phyloP scores from a whole-genome alignment of 2,113 vertebrate genomes.

The Saccopteryx bilineata region DNA sequence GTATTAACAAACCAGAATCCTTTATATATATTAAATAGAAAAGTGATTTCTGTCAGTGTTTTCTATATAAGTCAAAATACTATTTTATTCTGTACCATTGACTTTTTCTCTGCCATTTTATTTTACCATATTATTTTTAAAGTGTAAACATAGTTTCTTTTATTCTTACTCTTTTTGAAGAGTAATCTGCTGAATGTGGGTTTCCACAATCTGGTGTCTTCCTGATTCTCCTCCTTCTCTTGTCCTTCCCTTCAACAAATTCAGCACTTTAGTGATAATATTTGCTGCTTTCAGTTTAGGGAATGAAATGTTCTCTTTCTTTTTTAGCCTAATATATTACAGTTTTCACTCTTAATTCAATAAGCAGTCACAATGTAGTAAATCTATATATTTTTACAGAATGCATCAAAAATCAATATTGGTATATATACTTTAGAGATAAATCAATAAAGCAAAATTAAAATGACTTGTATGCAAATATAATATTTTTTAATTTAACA shows the following conservation, averaged over 20 bases:
- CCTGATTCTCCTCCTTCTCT: rapidly evolving
- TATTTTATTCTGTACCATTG: not conserved
- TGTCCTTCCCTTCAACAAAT: not conserved
- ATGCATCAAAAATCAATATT: not conserved
- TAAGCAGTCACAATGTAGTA: not conserved
- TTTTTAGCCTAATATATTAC: not conserved
- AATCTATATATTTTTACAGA: not conserved
- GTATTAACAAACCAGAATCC: not conserved
- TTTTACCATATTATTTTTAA: not conserved
- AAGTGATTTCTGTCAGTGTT: not conserved
- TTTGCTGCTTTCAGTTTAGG: not conserved
- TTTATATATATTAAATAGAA: not conserved
- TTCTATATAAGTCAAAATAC: not conserved
- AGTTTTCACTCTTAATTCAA: not conserved
- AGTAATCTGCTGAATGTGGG: not conserved
- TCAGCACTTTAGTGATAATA: not conserved
- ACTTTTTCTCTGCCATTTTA: not conserved
- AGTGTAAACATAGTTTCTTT: not conserved
- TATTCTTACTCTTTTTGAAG: not conserved
- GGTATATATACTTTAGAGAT: not conserved
- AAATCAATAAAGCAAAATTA: not conserved
- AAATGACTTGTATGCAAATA: not conserved
- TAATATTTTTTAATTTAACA: constrained; percentile 14
- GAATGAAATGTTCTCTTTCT: not conserved
- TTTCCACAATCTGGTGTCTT: not conserved